phyloP scores from a whole-genome alignment of 2,888 invertebrate genomes.

The Ophion obscuratus region DNA sequence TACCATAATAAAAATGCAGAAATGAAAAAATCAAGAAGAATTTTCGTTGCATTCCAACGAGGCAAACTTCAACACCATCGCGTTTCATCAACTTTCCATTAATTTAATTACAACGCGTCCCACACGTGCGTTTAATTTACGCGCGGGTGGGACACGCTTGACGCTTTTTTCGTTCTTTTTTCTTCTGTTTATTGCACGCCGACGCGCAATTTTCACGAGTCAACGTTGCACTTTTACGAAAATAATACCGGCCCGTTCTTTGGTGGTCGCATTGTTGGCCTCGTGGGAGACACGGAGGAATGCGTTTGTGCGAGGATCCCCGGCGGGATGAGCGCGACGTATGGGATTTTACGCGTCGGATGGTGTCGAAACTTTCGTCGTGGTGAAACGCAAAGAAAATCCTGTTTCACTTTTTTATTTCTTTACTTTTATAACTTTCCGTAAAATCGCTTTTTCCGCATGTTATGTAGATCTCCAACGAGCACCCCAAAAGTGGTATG shows the following conservation, averaged over 20 bases:
- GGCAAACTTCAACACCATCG: no score
- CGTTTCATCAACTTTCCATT: constrained; percentile 26
- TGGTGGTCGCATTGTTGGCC: background rate
- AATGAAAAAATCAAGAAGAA: no score
- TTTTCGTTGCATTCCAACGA: no score
- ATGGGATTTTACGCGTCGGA: background rate
- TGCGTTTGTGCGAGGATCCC: constrained; percentile 16
- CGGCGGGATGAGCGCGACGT: background rate
- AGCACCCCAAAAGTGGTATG: background rate
- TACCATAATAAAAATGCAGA: no score
- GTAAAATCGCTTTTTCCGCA: background rate
- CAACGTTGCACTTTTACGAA: constrained; percentile 22
- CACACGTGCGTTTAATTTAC: background rate
- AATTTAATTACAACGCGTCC: constrained; percentile 11
- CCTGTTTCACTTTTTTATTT: background rate
- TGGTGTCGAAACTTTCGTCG: background rate
- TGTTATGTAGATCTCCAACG: background rate
- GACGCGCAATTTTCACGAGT: background rate
- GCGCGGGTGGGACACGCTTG: background rate
- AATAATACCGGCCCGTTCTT: constrained; percentile 9
- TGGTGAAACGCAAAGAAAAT: background rate
- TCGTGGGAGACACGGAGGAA: background rate
- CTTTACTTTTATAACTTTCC: background rate
- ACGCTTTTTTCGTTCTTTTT: background rate
- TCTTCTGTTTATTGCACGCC: constrained; percentile 10